Base-by-base conservation (phyloP, 2,888 invertebrate species). In the Malthinus flaveolus region DNA sequence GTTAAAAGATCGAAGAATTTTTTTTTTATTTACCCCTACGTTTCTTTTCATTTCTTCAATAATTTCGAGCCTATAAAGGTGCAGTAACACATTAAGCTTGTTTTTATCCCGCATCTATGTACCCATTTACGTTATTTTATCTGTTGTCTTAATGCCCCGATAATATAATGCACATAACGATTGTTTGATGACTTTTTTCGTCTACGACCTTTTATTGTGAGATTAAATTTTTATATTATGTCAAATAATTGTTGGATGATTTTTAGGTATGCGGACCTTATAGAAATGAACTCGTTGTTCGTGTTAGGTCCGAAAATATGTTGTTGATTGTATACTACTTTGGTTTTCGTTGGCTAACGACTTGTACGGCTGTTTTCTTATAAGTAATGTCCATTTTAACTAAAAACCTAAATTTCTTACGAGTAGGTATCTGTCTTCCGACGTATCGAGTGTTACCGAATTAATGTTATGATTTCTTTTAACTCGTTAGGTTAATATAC, bases 281-380 rank as follows among this genome's bases (percentile, higher is more conserved):
- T 51, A 55, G 48, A 60, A 37, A 36, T 52, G 56, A 60, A 60
- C 60, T 60, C 55, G 60, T 42, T 39, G 55, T 59, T 49, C 57
- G 57, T 52, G 52, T 52, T 57, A 52, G 57, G 39, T 52, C 57
- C 52, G 57, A 57, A 57, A 57, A 57, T 57, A 57, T 49, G 57
- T 35, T 51, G 23, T 23, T 23, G 23, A 5, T 23, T 23, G 5
- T 23, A 23, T 23, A 23, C 3, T 23, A 23, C 3, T 23, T 23
- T 23, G 23, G 3, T 23, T 23, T 23, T 5, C 3, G 49, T 49
- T 50, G 59, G 59, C 54, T 49, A 50, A 55, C 59, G 54, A 59
- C 54, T 58, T 23, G 51, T 47, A 31, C 56, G 11, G 35, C 47
- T 13, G 47, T 47, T 47, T 32, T 31, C 12, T 32, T 47, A 31